Conservation (phyloP, 2,113 vertebrate genomes). For the Pygoscelis adeliae region DNA sequence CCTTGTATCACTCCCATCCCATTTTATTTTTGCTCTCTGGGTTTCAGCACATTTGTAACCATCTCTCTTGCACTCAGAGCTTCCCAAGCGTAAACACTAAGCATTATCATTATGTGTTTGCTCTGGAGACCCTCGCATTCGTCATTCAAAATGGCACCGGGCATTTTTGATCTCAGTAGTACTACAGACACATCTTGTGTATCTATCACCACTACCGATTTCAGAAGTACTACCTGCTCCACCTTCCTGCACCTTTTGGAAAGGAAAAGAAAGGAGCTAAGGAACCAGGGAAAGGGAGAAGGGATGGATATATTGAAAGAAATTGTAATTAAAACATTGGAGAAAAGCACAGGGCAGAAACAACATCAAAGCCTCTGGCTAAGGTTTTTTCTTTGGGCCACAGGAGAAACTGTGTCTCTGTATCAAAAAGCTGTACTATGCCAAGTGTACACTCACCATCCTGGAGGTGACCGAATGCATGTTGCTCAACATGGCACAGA, state of each 20-base stretch:
- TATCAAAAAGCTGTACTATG: accelerated
- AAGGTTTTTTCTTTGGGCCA: neutral
- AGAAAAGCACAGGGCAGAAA: neutral
- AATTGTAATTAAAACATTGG: neutral
- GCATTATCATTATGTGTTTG: neutral
- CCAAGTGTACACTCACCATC: accelerated
- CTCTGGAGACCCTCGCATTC: neutral
- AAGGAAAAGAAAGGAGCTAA: neutral
- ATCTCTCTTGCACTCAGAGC: neutral
- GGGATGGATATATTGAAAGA: neutral
- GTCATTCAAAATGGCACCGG: neutral
- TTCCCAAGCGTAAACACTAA: neutral
- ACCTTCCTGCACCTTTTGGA: neutral
- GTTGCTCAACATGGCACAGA: neutral
- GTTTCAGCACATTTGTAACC: neutral
- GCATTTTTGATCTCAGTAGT: neutral
- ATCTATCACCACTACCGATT: neutral
- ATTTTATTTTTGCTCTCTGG: neutral
- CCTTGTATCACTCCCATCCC: neutral
- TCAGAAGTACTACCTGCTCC: neutral
- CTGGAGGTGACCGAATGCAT: neutral
- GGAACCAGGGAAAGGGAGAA: neutral
- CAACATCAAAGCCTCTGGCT: neutral
- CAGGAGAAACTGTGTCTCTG: neutral
- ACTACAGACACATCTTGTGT: neutral